These are phyloP conservation scores for Pagetopsis macropterus DNA, from an alignment of 2,797 vertebrate genomes.

Conservation along the genomic window DNA sequence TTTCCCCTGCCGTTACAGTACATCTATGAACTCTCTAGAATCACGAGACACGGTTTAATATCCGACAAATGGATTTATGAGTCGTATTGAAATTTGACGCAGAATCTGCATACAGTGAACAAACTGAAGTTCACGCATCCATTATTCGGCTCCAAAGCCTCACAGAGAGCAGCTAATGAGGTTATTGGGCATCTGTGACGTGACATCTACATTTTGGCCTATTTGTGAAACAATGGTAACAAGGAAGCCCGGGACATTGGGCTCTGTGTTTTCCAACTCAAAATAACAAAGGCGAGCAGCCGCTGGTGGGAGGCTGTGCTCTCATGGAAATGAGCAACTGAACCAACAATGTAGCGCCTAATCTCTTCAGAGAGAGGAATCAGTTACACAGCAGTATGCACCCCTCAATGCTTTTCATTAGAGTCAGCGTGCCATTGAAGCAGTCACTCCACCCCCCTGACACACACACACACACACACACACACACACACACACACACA, in stretches of 20 bases:
- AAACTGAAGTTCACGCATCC: constrained; percentile 51
- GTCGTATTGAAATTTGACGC: not conserved
- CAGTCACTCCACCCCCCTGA: constrained; percentile 62
- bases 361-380: constrained; percentile 90
- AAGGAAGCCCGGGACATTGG: constrained; percentile 84
- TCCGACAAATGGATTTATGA: not conserved
- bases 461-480: constrained; percentile 50
- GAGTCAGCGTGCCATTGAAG: constrained; percentile 82
- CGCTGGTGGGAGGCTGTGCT: constrained; percentile 81
- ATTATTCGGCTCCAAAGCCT: constrained; percentile 57
- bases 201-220: constrained; percentile 88
- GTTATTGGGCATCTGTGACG: constrained; percentile 86
- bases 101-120: constrained; percentile 15
- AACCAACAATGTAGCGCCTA: constrained; percentile 86
- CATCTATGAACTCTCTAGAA: not conserved
- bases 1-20: not conserved
- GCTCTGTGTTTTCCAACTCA: constrained; percentile 76
- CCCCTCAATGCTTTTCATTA: constrained; percentile 85
- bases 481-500: constrained; percentile 55
- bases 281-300: constrained; percentile 79
- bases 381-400: constrained; percentile 88
- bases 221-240: constrained; percentile 89
- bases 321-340: constrained; percentile 91
- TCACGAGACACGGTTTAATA: not conserved
- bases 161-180: constrained; percentile 82